Evolutionary conservation across 2,888 invertebrate genomes (phyloP), one percentile per base, ranked within the genome.

Genomic region (Lasioglossum oenotherae): DNA sequence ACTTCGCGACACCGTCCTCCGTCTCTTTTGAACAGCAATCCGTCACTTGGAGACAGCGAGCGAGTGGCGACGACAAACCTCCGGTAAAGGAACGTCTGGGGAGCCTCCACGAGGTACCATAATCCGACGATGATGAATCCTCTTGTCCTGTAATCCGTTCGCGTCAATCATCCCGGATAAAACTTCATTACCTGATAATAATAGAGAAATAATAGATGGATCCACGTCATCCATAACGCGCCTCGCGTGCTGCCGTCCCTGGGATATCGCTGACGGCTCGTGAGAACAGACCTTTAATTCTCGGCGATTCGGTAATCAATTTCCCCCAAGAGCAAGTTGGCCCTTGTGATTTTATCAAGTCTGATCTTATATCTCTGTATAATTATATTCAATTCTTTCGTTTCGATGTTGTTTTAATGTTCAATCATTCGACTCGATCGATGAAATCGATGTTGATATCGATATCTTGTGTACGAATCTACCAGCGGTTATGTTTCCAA

Each of bases 71-170:
- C 79, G 64, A 78, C 46, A 60, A 82, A 81, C 23, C 75, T 78
- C 76, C 12, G 78, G 69, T 67, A 74, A 69, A 53, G 74, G 41
- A 60, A 64, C 27, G 75, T 49, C 84, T 69, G 87, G 81, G 84
- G 78, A 72, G 76, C 72, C 75, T 82, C 44, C 76, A 69, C 46
- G 87, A 80, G 72, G 67, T 60, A 31, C 64, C 44, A 85, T 87
- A 84, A 89, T 90, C 88, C 90, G 12, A 27, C 78, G 72, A 72
- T 86, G 88, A 88, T 86, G 88, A 88, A 90, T 88, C 88, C 90
- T 64, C 87, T 89, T 84, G 84, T 81, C 80, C 82, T 75, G 86
- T 86, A 87, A 90, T 90, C 91, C 85, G 78, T 75, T 71, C 77
- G 71, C 84, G 81, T 84, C 85, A 85, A 87, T 89, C 82, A 77